A percentile compares a stretch with the other conserved stretches of the same genome.
phyloP scores from a whole-genome alignment of 2,888 invertebrate species.

The Lasioglossum figueresi region DNA sequence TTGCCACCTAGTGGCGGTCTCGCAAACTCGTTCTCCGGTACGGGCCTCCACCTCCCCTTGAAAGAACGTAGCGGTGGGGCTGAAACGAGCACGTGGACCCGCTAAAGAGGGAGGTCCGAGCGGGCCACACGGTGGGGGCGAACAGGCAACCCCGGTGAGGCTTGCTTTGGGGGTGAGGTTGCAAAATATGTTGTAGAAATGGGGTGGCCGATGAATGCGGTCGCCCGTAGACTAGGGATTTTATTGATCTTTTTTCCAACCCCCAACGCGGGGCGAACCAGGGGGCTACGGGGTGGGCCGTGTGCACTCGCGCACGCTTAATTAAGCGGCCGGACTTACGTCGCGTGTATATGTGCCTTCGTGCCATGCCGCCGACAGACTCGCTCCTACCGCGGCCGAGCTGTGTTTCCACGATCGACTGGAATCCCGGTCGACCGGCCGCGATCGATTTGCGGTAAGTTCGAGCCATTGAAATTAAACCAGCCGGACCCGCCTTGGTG shows the following conservation, averaged over 20 bases:
- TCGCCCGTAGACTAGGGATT: constrained; percentile 81
- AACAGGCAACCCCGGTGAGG: constrained; percentile 43
- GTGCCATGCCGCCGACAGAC: constrained; percentile 7
- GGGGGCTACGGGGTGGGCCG: constrained; percentile 21
- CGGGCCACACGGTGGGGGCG: constrained; percentile 45
- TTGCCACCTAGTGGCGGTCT: constrained; percentile 76
- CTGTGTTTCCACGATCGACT: constrained; percentile 53
- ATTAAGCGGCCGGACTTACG: constrained; percentile 71
- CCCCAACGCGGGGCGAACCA: constrained; percentile 45
- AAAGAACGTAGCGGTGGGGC: constrained; percentile 38
- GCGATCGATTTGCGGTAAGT: constrained; percentile 58
- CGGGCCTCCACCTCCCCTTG: constrained; percentile 51
- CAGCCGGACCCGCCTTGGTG: neutral
- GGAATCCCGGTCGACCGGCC: constrained; percentile 42
- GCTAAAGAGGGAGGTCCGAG: constrained; percentile 58
- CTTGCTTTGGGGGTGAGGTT: constrained; percentile 66
- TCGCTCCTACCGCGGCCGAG: constrained; percentile 20
- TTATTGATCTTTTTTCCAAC: constrained; percentile 81
- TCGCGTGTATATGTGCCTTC: constrained; percentile 27
- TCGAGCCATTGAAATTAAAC: constrained; percentile 53
- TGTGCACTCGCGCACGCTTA: constrained; percentile 66
- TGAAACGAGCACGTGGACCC: constrained; percentile 71
- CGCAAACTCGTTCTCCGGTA: constrained; percentile 59
- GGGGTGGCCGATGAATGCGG: constrained; percentile 81
- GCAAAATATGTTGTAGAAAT: constrained; percentile 82